phyloP scores from a whole-genome alignment of 2,888 invertebrate species.

The Ormyrus pomaceus region DNA sequence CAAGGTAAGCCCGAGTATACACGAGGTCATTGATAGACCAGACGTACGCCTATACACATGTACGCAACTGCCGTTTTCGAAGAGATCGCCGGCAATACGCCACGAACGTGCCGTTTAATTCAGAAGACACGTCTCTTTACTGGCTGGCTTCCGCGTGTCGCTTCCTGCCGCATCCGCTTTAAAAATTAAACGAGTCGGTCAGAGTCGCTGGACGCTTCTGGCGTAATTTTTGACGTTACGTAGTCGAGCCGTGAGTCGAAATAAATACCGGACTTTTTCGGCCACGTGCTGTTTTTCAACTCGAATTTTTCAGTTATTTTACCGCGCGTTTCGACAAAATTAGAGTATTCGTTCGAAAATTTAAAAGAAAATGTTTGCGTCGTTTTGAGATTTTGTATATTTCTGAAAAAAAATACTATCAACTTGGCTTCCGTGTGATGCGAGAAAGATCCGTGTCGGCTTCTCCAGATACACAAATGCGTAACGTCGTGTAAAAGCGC shows the following conservation, averaged over 20 bases:
- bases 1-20: slow-evolving; percentile 38
- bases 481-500: not conserved
- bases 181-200: slow-evolving; percentile 3
- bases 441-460: slow-evolving; percentile 14
- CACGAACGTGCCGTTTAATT: not conserved
- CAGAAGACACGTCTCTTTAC: not conserved
- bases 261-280: too few relatives aligned
- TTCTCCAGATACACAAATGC: not conserved
- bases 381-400: too few relatives aligned
- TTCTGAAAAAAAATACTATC: too few relatives aligned
- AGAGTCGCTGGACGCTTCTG: not conserved
- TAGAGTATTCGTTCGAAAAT: too few relatives aligned
- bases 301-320: too few relatives aligned
- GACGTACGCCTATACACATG: not conserved
- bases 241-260: too few relatives aligned
- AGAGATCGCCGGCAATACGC: slow-evolving; percentile 10
- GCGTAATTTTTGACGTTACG: not conserved
- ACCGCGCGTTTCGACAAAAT: too few relatives aligned
- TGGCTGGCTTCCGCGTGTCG: slow-evolving; percentile 27
- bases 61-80: not conserved
- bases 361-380: too few relatives aligned
- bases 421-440: slow-evolving; percentile 3
- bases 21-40: slow-evolving; percentile 35
- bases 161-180: slow-evolving; percentile 5
- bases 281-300: too few relatives aligned